These are phyloP conservation scores for Porites divaricata DNA, from an alignment of 92 coral and sea anemone species.

Conservation along the genomic window DNA sequence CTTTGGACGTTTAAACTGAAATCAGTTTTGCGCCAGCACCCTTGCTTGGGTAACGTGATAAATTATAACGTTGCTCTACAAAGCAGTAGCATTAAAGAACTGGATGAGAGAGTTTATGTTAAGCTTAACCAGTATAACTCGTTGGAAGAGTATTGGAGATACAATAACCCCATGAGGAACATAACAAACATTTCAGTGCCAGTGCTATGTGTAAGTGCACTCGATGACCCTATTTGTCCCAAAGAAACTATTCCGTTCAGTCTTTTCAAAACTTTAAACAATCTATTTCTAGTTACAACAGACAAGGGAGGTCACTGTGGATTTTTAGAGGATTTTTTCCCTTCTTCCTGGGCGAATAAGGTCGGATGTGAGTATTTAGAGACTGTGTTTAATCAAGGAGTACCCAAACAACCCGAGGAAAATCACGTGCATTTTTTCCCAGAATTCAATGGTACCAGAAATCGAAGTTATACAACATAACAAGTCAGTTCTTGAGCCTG, in stretches of 20 bases:
- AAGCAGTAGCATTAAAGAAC: slow-evolving; percentile 79
- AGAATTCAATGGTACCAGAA: slow-evolving; percentile 79
- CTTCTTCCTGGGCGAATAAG: slow-evolving; percentile 86
- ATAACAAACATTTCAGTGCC: slow-evolving; percentile 85
- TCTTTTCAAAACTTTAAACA: slow-evolving; percentile 94
- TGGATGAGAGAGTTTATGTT: slow-evolving; percentile 88
- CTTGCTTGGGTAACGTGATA: slow-evolving; percentile 78
- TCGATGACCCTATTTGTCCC: slow-evolving; percentile 93
- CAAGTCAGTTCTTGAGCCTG: neutral
- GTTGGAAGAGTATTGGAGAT: slow-evolving; percentile 79
- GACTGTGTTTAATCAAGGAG: slow-evolving; percentile 71
- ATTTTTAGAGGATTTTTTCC: slow-evolving; percentile 80
- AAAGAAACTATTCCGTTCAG: slow-evolving; percentile 92
- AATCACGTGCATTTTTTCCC: slow-evolving; percentile 70
- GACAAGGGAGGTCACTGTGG: slow-evolving; percentile 98
- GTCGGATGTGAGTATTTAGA: slow-evolving; percentile 85
- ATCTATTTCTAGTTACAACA: slow-evolving; percentile 87
- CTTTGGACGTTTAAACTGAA: slow-evolving; percentile 84
- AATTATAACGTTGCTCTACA: slow-evolving; percentile 78
- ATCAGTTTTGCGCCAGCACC: slow-evolving; percentile 75
- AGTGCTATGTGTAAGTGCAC: slow-evolving; percentile 89
- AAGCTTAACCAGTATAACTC: slow-evolving; percentile 80
- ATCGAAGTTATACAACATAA: slow-evolving; percentile 91
- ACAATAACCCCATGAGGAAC: slow-evolving; percentile 88
- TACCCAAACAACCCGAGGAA: slow-evolving; percentile 78